These are phyloP conservation scores for Zenarchopterus dispar DNA, from an alignment of 2,797 vertebrate species.

Conservation along the genomic window DNA sequence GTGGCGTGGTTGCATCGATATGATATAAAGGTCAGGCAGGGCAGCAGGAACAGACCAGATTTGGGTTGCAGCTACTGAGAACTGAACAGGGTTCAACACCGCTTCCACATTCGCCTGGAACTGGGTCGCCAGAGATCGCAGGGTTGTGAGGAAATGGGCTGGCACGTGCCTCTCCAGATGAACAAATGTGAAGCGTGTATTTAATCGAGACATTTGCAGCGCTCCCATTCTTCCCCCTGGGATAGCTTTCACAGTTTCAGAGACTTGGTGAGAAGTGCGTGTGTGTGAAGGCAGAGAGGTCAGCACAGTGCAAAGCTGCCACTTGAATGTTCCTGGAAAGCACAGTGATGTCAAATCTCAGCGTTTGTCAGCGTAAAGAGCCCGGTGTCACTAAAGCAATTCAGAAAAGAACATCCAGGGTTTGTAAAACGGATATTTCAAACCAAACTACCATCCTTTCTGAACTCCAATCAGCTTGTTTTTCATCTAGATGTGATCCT, in stretches of 20 bases:
- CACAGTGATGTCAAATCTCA: too few species aligned
- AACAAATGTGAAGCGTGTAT: conserved; percentile 15
- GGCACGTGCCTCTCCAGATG: conserved; percentile 13
- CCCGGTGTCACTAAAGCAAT: too few species aligned
- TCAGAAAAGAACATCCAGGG: too few species aligned
- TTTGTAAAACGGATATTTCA: too few species aligned
- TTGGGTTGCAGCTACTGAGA: conserved; percentile 34
- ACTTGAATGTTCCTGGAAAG: too few species aligned
- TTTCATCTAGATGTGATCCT: too few species aligned
- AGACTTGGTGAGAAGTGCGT: too few species aligned
- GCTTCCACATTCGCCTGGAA: conserved; percentile 55
- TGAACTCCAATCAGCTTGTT: too few species aligned
- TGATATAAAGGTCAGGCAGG: conserved; percentile 49
- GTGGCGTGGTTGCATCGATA: conserved; percentile 44
- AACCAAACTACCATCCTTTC: too few species aligned
- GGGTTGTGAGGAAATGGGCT: conserved; percentile 26
- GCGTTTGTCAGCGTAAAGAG: too few species aligned
- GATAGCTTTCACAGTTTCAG: too few species aligned
- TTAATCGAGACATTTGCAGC: conserved; percentile 7
- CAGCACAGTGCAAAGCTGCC: too few species aligned
- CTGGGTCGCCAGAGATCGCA: conserved; percentile 61
- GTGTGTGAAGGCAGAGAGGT: conserved; percentile 8
- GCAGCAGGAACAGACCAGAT: conserved; percentile 35
- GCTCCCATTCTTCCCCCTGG: neutral
- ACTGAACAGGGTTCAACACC: conserved; percentile 24